Conservation (phyloP, 2,113 vertebrate genomes). For the Nycticryphes semicollaris region DNA sequence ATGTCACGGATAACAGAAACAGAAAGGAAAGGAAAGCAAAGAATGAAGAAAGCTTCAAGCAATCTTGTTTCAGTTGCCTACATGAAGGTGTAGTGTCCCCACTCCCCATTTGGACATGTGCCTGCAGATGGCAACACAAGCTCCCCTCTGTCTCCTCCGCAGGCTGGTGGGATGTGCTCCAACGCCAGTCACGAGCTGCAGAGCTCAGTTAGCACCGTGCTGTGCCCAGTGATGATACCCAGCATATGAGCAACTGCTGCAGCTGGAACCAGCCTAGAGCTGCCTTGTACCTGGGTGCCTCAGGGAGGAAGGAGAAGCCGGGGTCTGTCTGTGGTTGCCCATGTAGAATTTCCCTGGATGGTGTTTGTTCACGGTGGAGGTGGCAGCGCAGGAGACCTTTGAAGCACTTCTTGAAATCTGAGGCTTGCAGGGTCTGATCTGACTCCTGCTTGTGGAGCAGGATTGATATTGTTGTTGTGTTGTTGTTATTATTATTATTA, state of each 20-base stretch:
- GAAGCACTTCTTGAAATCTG: neutral
- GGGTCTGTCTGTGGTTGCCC: neutral
- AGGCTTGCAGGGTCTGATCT: neutral
- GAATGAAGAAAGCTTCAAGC: neutral
- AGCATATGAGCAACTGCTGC: neutral
- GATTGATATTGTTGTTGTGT: too few relatives aligned
- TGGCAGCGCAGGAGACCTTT: neutral
- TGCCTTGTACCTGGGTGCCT: neutral
- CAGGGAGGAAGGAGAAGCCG: neutral
- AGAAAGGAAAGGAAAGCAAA: neutral
- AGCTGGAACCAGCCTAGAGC: neutral
- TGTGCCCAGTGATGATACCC: neutral
- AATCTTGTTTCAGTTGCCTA: neutral
- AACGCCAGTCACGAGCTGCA: rapidly evolving
- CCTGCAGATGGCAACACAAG: neutral
- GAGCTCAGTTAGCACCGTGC: neutral
- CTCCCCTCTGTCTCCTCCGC: neutral
- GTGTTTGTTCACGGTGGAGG: neutral
- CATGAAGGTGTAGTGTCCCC: neutral
- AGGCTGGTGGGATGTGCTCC: neutral
- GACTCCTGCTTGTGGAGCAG: neutral
- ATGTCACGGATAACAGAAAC: neutral
- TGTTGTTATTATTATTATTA: too few relatives aligned
- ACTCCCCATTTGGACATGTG: rapidly evolving
- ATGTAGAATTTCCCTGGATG: neutral